Evolutionary conservation across 2,888 invertebrate genomes (phyloP).

Genomic region (Tholera decimalis): DNA sequence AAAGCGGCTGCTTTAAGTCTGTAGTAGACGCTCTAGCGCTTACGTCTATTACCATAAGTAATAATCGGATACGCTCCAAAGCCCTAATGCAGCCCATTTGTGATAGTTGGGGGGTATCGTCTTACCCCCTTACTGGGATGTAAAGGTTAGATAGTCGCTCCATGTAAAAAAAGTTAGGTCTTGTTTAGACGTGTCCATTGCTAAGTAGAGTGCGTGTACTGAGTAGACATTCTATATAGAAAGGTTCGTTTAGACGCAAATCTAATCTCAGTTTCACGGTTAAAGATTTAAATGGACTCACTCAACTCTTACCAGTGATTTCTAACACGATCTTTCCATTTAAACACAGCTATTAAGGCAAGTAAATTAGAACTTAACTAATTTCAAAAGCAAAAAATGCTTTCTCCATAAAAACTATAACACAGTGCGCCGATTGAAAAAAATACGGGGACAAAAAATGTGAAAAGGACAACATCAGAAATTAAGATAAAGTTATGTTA

Average conservation of each 20-base stretch:
- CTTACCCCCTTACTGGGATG: too few relatives aligned
- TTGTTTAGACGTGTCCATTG: background rate
- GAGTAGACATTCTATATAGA: background rate
- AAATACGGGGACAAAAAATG: constrained; percentile 54
- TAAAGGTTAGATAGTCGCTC: too few relatives aligned
- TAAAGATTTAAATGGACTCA: background rate
- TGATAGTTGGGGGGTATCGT: too few relatives aligned
- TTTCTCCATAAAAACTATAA: constrained; percentile 30
- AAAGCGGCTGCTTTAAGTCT: too few relatives aligned
- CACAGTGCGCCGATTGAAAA: constrained; percentile 19
- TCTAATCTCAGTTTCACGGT: background rate
- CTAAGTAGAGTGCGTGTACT: background rate
- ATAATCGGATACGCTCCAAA: too few relatives aligned
- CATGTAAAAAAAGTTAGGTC: background rate
- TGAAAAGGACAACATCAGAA: constrained; percentile 36
- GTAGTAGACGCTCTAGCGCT: too few relatives aligned
- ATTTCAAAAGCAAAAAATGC: constrained; percentile 12
- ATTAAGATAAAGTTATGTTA: constrained; percentile 60
- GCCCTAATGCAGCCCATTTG: too few relatives aligned
- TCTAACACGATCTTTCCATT: constrained; percentile 9
- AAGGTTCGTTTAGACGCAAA: background rate
- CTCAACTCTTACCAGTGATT: constrained; percentile 3
- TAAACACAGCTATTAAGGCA: constrained; percentile 5
- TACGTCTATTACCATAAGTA: too few relatives aligned
- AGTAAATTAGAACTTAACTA: constrained; percentile 19